Base-by-base conservation (phyloP, 2,113 vertebrate genomes). In the Lycaon pictus region DNA sequence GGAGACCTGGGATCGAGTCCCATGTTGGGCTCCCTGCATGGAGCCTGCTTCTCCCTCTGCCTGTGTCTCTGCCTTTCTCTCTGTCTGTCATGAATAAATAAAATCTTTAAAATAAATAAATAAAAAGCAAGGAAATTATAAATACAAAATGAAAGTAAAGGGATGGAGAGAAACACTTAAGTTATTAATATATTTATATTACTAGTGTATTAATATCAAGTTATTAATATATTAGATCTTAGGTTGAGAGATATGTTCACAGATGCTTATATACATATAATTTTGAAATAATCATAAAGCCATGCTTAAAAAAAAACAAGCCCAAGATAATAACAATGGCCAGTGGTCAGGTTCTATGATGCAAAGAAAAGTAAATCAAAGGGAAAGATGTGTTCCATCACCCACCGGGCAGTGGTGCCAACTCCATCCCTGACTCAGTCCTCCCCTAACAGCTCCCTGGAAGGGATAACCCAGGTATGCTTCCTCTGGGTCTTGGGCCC, bases 211-310 rank as follows among this genome's bases (percentile, higher is more conserved):
- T 43, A 43, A 43, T 43, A 43, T 43, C 1, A 43, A 84, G 56
- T 35, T 89, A 62, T 76, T 94, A 37, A 60, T 92, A 71, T 71
- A 65, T 96, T 85, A 94, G 48, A 74, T 85, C 53, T 92, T 51
- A 2, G 23, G 20, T 56, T 88, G 51, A 86, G 43, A 91, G 17
- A 83, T 88, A 15, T 84, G 25, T 92, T 92, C 63, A 77, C 11
- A 88, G 37, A 43, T 56, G 56, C 32, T 76, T 55, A 23, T 23
- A 56, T 51, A 79, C 32, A 16, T 53, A 80, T 76, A 76, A 53
- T 53, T 90, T 69, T 76, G 72, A 60, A 87, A 90, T 91, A 58
- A 58, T 19, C 17, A 58, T 58, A 77, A 87, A 94, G 76, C 74
- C 5, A 37, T 16, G n/a, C 27, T 89, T 17, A 23, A 69, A 51